Conservation (phyloP, 2,797 vertebrate genomes). For the Trachurus trachurus region DNA sequence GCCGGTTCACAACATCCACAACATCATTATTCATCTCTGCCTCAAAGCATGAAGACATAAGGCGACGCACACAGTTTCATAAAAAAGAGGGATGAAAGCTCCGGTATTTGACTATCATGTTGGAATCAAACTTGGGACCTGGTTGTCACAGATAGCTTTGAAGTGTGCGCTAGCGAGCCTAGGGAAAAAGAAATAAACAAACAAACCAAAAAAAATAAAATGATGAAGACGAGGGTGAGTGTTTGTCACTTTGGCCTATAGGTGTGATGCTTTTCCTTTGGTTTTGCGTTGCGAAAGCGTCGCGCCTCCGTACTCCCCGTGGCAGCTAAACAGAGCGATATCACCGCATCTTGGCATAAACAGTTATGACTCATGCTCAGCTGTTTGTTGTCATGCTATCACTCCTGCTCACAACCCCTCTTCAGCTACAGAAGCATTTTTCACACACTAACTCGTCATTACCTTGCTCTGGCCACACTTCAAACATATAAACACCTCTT, state of each 20-base stretch:
- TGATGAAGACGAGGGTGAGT: constrained; percentile 8
- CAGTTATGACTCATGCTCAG: constrained; percentile 57
- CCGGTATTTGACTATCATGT: neutral
- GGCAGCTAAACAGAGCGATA: constrained; percentile 27
- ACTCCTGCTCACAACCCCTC: constrained; percentile 1
- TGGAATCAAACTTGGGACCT: constrained; percentile 21
- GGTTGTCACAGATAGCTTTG: constrained; percentile 19
- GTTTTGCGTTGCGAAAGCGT: constrained; percentile 5
- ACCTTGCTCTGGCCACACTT: constrained; percentile 12
- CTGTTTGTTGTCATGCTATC: constrained; percentile 36
- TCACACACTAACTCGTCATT: neutral
- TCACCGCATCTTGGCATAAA: constrained; percentile 54
- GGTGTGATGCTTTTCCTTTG: constrained; percentile 18
- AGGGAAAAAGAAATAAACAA: neutral
- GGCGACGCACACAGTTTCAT: neutral
- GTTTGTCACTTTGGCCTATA: constrained; percentile 34
- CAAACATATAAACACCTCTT: constrained; percentile 26
- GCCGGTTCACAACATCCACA: neutral
- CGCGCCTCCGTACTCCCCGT: constrained; percentile 25
- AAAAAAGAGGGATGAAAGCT: constrained; percentile 12
- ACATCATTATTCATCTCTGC: constrained; percentile 7
- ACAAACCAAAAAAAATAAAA: neutral
- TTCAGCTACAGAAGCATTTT: constrained; percentile 15
- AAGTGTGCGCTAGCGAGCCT: neutral
- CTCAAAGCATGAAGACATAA: constrained; percentile 6